A percentile compares a stretch with the other conserved stretches of the same genome.
These are phyloP conservation scores for Neosilurus mollespiculum DNA, from an alignment of 2,797 vertebrate species.

Conservation along the genomic window DNA sequence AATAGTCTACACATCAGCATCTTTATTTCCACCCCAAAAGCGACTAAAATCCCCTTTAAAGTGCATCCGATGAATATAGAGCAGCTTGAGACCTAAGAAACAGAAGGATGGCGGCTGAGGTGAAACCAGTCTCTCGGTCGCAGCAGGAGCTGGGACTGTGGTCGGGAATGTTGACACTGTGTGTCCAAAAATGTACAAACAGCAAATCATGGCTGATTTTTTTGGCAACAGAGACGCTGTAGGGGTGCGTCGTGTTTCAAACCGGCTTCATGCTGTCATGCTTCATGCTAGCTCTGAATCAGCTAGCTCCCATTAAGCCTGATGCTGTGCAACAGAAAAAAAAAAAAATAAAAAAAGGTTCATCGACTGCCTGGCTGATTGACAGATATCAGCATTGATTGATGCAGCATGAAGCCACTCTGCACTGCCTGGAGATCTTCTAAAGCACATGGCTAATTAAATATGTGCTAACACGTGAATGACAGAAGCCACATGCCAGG, in stretches of 20 bases:
- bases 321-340: neutral
- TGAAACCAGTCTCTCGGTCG: slow-evolving; percentile 53
- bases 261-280: slow-evolving; percentile 6
- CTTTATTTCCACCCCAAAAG: neutral
- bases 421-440: slow-evolving; percentile 55
- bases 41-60: slow-evolving; percentile 57
- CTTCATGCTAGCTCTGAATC: slow-evolving; percentile 25
- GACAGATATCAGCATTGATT: slow-evolving; percentile 73
- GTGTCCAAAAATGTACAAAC: slow-evolving; percentile 56
- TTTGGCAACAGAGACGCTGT: slow-evolving; percentile 23
- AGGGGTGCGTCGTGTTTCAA: slow-evolving; percentile 8
- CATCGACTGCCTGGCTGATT: slow-evolving; percentile 61
- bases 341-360: neutral
- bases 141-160: slow-evolving; percentile 53
- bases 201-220: slow-evolving; percentile 19
- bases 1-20: no score
- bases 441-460: slow-evolving; percentile 64
- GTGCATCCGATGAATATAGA: slow-evolving; percentile 61
- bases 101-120: slow-evolving; percentile 12
- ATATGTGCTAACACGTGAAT: slow-evolving; percentile 64
- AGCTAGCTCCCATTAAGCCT: slow-evolving; percentile 22
- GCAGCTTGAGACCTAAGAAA: slow-evolving; percentile 60
- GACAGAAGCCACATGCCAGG: slow-evolving; percentile 19
- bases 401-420: slow-evolving; percentile 56
- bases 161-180: slow-evolving; percentile 52